Evolutionary conservation across 2,113 vertebrate genomes (phyloP).

Genomic region (Rhizomys pruinosus): DNA sequence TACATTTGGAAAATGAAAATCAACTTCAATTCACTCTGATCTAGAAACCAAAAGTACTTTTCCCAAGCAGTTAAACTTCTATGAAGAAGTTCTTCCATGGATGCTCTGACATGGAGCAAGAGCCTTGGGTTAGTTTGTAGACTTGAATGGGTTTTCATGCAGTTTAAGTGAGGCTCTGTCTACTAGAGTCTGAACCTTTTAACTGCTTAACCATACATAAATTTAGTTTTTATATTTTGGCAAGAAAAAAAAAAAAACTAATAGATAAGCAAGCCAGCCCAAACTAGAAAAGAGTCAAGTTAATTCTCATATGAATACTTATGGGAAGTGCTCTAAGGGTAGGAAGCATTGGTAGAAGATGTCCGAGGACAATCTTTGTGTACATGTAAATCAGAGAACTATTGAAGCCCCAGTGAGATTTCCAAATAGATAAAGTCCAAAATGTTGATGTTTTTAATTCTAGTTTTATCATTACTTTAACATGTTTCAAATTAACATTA

Average conservation of each 20-base stretch:
- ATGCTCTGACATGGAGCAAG: neutral
- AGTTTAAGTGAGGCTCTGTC: neutral
- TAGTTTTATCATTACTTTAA: neutral
- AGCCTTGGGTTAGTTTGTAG: neutral
- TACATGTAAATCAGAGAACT: conserved; percentile 40
- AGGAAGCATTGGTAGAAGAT: conserved; percentile 28
- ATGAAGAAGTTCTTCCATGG: conserved; percentile 45
- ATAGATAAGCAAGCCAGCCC: conserved; percentile 33
- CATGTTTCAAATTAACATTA: conserved; percentile 36
- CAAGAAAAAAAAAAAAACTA: neutral
- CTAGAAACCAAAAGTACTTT: conserved; percentile 48
- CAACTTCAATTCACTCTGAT: neutral
- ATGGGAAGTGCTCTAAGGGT: conserved; percentile 18
- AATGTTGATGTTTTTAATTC: neutral
- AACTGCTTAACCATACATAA: neutral
- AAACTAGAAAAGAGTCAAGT: conserved; percentile 61
- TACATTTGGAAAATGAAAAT: neutral
- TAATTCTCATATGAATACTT: conserved; percentile 61
- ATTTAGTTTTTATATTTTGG: conserved; percentile 22
- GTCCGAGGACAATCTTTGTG: conserved; percentile 41
- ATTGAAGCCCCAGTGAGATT: conserved; percentile 54
- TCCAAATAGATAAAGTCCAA: neutral
- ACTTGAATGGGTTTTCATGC: neutral
- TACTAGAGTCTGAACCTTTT: neutral
- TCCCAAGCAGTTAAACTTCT: conserved; percentile 39